Conservation (phyloP, 1,140 invertebrate genomes). For the Heliconius himera region DNA sequence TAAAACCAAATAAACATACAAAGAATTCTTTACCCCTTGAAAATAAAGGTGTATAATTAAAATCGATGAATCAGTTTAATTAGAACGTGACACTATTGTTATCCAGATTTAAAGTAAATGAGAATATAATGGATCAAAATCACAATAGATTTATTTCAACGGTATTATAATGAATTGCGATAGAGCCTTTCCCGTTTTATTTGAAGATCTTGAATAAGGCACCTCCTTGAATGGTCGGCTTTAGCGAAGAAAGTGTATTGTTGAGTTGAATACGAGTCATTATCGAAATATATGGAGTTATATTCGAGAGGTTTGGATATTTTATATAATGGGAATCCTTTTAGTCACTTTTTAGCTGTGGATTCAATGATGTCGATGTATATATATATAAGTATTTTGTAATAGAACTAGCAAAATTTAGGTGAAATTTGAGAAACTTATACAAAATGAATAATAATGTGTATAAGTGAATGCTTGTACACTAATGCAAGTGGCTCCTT, state of each 20-base stretch:
- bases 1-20: too few species aligned
- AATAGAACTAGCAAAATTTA: neutral
- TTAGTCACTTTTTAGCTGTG: neutral
- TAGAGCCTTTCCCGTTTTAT: slow-evolving; percentile 59
- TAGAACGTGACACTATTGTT: slow-evolving; percentile 39
- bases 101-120: slow-evolving; percentile 55
- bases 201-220: slow-evolving; percentile 61
- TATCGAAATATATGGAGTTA: slow-evolving; percentile 48
- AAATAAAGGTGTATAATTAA: neutral
- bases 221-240: slow-evolving; percentile 63
- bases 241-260: slow-evolving; percentile 61
- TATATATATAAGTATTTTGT: neutral
- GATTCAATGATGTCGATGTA: neutral
- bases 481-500: too few species aligned
- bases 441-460: too few species aligned
- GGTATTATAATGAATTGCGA: slow-evolving; percentile 68
- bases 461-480: too few species aligned
- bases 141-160: slow-evolving; percentile 63
- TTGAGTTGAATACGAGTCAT: slow-evolving; percentile 61
- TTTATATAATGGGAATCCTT: slow-evolving; percentile 12
- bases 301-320: slow-evolving; percentile 11
- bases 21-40: neutral
- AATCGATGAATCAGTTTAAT: slow-evolving; percentile 22
- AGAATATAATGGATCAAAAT: slow-evolving; percentile 57
- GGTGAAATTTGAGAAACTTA: neutral